These are phyloP conservation scores for Anhinga rufa DNA, from an alignment of 2,113 vertebrate genomes.

Conservation along the genomic window DNA sequence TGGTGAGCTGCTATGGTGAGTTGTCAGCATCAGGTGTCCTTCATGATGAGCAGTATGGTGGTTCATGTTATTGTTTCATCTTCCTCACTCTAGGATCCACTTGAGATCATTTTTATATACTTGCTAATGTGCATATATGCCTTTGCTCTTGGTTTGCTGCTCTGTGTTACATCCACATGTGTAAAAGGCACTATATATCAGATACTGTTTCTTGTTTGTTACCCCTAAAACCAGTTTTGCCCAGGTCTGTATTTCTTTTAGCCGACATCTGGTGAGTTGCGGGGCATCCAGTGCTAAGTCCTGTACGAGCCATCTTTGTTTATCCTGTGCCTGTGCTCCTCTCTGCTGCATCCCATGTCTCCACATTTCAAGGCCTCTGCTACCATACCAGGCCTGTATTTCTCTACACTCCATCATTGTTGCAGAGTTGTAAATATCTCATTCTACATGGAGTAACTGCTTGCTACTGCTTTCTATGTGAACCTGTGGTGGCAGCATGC, in stretches of 20 bases:
- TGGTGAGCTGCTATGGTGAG: neutral
- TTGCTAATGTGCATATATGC: neutral
- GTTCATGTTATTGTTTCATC: neutral
- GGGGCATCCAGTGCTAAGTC: accelerated
- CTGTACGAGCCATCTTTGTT: neutral
- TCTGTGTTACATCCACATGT: neutral
- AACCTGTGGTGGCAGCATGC: neutral
- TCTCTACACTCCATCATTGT: neutral
- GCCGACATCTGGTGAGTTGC: accelerated
- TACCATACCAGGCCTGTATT: neutral
- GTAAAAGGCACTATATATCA: neutral
- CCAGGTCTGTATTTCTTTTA: neutral
- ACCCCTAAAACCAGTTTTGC: neutral
- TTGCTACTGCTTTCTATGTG: neutral
- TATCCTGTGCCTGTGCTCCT: accelerated
- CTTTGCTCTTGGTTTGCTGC: neutral
- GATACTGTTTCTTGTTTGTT: neutral
- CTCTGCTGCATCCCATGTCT: neutral
- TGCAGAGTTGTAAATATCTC: neutral
- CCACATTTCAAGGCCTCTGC: neutral
- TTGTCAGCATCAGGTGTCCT: neutral
- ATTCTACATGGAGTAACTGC: neutral
- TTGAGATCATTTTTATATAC: neutral
- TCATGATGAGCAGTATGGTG: accelerated
- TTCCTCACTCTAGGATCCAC: neutral